Base-by-base conservation (phyloP, 2,888 invertebrate genomes). In the Octonoba sinensis region DNA sequence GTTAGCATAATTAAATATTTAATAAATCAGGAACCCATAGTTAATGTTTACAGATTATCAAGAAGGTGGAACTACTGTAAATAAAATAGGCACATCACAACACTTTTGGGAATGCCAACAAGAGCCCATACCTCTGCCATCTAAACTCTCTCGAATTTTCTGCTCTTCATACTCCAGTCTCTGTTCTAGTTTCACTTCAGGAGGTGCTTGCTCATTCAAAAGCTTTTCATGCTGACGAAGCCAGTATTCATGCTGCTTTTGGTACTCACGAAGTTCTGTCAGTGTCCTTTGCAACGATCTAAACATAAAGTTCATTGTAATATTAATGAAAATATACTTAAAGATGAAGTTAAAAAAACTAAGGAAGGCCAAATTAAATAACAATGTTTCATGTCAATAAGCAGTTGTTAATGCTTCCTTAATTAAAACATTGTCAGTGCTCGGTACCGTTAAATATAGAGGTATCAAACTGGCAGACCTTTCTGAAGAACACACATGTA, bases 201-300 rank as follows among this genome's bases (percentile, higher is more conserved):
- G 87, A 1, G 90, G 89, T 4, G 91, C 90, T 86, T 90, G 90
- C 84, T 91, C 91, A 87, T 89, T 89, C 73, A 91, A 86, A 36
- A 92, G 88, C 85, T 91, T 90, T 86, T 92, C 91, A 85, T 91
- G 91, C 75, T 91, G 88, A 67, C 90, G 89, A 72, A 92, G 88
- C 91, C 91, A 92, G 78, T 90, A 89, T 82, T 92, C 91, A 86
- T 92, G 92, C 82, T 91, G 91, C 82, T 89, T 90, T 86, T 92
- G 92, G 87, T 92, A 93, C 83, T 91, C 91, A 84, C 91, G 91
- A 77, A 93, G 88, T 85, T 92, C 92, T n/a, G 90, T 88, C 81
- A 92, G 87, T 75, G 92, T 92, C 82, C 90, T 90, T 87, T 92
- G 92, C 64, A 93, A 88, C 51, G 91, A 91, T 85, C 92, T 92